Evolutionary conservation across 2,797 vertebrate genomes (phyloP), one percentile per base, ranked within the genome.

Genomic region (Podargus strigoides): DNA sequence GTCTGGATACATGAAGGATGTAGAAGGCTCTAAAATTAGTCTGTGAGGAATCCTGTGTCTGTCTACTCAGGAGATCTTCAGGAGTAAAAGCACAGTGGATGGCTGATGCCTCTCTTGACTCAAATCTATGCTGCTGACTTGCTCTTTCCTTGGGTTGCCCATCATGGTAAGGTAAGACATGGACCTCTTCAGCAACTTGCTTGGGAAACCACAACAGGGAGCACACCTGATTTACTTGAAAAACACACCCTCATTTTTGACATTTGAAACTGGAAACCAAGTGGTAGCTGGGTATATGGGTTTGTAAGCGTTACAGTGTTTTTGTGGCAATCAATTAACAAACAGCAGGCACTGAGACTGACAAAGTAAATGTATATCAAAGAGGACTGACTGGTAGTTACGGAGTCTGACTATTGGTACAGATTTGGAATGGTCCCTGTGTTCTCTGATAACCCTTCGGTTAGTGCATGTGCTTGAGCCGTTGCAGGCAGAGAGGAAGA

Each of bases 401-500:
- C 1, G 7, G 36, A 85, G 49, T 37, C 80, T 70, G 36, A 70
- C 60, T 89, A 14, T 0, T 70, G 24, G 37, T 56, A 73, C 9
- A 74, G 82, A 36, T 20, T 83, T 24, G n/a, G 47, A 68, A 66
- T 6, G 9, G 55, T 81, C 46, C 53, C 53, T n/a, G 14, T 73
- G 69, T 79, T 92, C 74, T 90, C 80, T 66, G 64, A 42, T 83
- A 56, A 59, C 66, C 37, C 73, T 59, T 58, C 62, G 23, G 53
- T 77, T 80, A 91, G 66, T 69, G 62, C 69, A 73, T 24, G 32
- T 81, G 32, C 75, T 89, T 66, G 32, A 86, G 66, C 39, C n/a
- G 21, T 27, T 81, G 59, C 49, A 88, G 89, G 67, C 82, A 84
- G 80, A 66, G 63, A 91, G 41, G 69, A 94, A 79, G 80, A 91